These are phyloP conservation scores for Thamnaconus septentrionalis DNA, from an alignment of 2,113 vertebrate genomes.

Conservation along the genomic window DNA sequence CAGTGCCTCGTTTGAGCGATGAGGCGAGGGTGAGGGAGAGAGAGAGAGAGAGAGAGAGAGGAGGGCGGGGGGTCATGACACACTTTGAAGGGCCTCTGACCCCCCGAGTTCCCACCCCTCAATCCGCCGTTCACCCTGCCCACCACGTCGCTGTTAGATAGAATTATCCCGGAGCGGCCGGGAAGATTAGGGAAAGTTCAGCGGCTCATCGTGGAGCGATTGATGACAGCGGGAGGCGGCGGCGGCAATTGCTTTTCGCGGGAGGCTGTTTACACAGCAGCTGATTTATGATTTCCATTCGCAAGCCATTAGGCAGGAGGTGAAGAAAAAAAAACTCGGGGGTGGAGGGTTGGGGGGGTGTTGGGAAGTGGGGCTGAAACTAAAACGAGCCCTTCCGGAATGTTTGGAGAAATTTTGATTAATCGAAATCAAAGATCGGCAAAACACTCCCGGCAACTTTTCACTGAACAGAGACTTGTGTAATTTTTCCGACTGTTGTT, in stretches of 20 bases:
- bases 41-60: too few species aligned
- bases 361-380: too few species aligned
- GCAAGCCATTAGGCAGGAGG: conserved; percentile 30
- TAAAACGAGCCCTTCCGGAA: too few species aligned
- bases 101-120: not conserved
- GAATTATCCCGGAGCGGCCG: conserved; percentile 15
- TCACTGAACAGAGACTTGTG: too few species aligned
- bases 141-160: conserved; percentile 10
- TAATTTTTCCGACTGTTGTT: too few species aligned
- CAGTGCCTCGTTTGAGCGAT: conserved; percentile 50
- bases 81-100: conserved; percentile 34
- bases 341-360: too few species aligned
- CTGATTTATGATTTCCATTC: conserved; percentile 49
- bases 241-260: conserved; percentile 3
- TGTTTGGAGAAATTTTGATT: too few species aligned
- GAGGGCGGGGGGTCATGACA: too few species aligned
- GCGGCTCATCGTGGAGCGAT: conserved; percentile 33
- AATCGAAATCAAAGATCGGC: too few species aligned
- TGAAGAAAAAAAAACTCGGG: not conserved
- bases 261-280: conserved; percentile 26
- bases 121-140: too few species aligned
- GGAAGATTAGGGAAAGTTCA: conserved; percentile 41
- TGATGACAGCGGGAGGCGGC: conserved; percentile 26
- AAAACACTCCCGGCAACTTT: too few species aligned
- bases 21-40: conserved; percentile 20